phyloP scores from a whole-genome alignment of 2,113 vertebrate genomes.

The Platycercus adscitus region DNA sequence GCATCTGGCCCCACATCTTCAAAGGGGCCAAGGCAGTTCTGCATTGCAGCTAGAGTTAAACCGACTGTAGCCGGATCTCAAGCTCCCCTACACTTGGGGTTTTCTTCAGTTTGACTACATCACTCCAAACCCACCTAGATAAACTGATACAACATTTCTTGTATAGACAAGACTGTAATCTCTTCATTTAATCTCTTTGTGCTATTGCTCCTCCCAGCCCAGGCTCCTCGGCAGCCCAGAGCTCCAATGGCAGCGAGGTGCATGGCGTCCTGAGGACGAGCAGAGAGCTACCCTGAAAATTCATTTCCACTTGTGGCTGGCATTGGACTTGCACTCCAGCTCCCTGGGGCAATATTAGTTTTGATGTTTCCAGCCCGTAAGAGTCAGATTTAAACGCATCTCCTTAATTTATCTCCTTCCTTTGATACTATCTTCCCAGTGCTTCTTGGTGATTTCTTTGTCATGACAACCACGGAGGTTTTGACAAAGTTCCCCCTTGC shows the following conservation, averaged over 20 bases:
- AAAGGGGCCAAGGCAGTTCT: not conserved
- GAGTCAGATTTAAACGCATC: not conserved
- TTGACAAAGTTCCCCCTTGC: not conserved
- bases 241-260: not conserved
- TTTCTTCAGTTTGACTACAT: slow-evolving; percentile 37
- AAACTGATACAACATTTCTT: slow-evolving; percentile 53
- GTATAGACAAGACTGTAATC: slow-evolving; percentile 64
- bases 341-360: slow-evolving; percentile 6
- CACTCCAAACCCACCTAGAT: slow-evolving; percentile 31
- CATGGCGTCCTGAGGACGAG: not conserved
- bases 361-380: not conserved
- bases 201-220: slow-evolving; percentile 17
- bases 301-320: slow-evolving; percentile 42
- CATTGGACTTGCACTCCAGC: not conserved
- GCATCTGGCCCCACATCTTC: not conserved
- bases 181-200: slow-evolving; percentile 2
- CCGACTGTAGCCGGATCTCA: not conserved
- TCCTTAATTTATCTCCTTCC: slow-evolving; percentile 20
- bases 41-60: not conserved
- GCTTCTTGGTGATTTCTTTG: not conserved
- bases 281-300: not conserved
- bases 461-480: not conserved
- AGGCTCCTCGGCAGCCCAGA: not conserved
- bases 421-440: not conserved
- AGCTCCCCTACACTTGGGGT: not conserved